A percentile compares a stretch with the other conserved stretches of the same genome.
These are phyloP conservation scores for Amyelois transitella DNA, from an alignment of 1,140 invertebrate genomes.

Conservation along the genomic window DNA sequence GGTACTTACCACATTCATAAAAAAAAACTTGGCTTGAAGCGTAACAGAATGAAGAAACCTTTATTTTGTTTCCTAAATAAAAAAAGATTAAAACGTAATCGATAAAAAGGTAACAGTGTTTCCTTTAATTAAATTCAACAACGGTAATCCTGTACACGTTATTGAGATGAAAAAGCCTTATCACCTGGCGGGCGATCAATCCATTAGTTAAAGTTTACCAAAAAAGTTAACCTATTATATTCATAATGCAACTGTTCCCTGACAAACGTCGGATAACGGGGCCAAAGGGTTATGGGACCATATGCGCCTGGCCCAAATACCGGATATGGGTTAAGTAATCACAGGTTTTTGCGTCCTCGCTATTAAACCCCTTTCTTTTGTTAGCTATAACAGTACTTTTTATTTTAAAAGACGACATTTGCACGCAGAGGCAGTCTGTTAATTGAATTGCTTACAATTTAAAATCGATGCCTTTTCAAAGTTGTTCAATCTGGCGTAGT, in stretches of 20 bases:
- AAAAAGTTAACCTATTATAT: conserved; percentile 48
- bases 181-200: conserved; percentile 33
- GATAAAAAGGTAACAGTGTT: background rate
- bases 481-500: conserved; percentile 23
- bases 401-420: conserved; percentile 53
- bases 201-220: conserved; percentile 18
- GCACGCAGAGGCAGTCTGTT: conserved; percentile 49
- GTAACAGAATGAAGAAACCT: too few species aligned
- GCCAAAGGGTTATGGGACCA: conserved; percentile 69
- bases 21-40: too few species aligned
- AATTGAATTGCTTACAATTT: conserved; percentile 50
- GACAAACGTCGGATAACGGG: conserved; percentile 57
- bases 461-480: conserved; percentile 29
- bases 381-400: conserved; percentile 47
- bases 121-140: background rate
- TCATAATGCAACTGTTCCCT: conserved; percentile 59
- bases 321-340: conserved; percentile 73
- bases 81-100: background rate
- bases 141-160: background rate
- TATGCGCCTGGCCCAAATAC: conserved; percentile 51
- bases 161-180: conserved; percentile 9
- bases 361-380: conserved; percentile 60
- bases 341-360: conserved; percentile 54
- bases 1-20: too few species aligned
- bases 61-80: too few species aligned